A percentile compares a stretch with the other conserved stretches of the same genome.
phyloP scores from a whole-genome alignment of 2,888 invertebrate genomes.

The Ophioninae sp. region DNA sequence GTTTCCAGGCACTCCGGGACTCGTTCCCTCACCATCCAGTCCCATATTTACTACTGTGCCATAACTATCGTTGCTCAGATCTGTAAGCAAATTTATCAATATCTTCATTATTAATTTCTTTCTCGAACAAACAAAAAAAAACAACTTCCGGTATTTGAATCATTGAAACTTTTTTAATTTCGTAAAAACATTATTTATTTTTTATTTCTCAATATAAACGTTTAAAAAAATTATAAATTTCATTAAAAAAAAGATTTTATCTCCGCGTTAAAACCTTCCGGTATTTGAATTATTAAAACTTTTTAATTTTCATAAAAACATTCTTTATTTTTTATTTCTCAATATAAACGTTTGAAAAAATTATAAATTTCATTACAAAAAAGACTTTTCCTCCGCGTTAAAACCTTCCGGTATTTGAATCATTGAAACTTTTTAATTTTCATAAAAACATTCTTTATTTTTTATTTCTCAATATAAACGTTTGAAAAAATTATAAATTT shows the following conservation, averaged over 20 bases:
- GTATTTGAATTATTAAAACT: not conserved
- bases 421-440: not conserved
- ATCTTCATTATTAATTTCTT: not conserved
- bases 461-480: not conserved
- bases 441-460: not conserved
- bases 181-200: not conserved
- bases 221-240: too few species aligned
- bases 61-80: slow-evolving; percentile 94
- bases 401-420: not conserved
- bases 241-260: too few species aligned
- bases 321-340: not conserved
- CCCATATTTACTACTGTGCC: slow-evolving; percentile 92
- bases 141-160: not conserved
- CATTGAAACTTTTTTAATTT: not conserved
- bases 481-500: too few species aligned
- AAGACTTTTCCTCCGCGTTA: not conserved
- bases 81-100: slow-evolving; percentile 80
- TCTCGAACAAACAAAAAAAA: not conserved
- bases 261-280: not conserved
- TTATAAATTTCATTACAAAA: too few species aligned
- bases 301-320: not conserved
- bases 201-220: not conserved
- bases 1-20: slow-evolving; percentile 85
- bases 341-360: not conserved
- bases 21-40: slow-evolving; percentile 90